Evolutionary conservation across 1,140 invertebrate species (phyloP), one percentile per base, ranked within the genome.

Genomic region (Triops longicaudatus): DNA sequence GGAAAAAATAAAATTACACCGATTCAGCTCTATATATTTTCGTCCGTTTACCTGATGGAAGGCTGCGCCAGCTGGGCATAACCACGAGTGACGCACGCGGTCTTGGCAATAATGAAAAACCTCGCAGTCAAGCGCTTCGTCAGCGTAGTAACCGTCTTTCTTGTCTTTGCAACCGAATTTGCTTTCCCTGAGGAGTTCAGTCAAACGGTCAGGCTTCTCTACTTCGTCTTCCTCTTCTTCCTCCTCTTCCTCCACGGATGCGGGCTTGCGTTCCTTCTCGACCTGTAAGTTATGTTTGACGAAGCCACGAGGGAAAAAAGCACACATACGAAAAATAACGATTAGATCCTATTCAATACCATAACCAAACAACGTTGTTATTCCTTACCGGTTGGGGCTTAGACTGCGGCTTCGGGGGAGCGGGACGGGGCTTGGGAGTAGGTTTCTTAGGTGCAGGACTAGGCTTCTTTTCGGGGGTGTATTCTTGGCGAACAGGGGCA

Each of bases 101-200:
- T 94, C 93, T 81, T 95, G 93, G 83, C 95, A 96, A 83, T 96
- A 97, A 83, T 97, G 95, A 89, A 97, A 97, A 0, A 96, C 93
- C 83, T 96, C 93, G 82, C 94, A 97, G 81, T 91, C 89, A 27
- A 97, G 88, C 74, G 91, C 91, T 80, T 95, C 92, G 82, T 96
- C 94, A 26, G 94, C 94, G 82, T 96, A 96, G 85, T 96, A 97
- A 22, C 94, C 94, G 26, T 93, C 93, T 81, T 93, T 91, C 80
- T 90, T 92, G 79, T 87, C 88, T 42, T 87, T 86, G 82, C 94
- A 96, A 81, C 89, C 87, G 83, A 96, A 96, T 82, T 92, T 93
- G 75, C 92, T 94, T 81, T 94, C 90, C 73, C 91, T 90, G 73
- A 96, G 85, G 27, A 96, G 86, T 63, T 91, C 84, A 14, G 90